phyloP scores from a whole-genome alignment of 2,113 vertebrate species.

The Eolophus roseicapilla region DNA sequence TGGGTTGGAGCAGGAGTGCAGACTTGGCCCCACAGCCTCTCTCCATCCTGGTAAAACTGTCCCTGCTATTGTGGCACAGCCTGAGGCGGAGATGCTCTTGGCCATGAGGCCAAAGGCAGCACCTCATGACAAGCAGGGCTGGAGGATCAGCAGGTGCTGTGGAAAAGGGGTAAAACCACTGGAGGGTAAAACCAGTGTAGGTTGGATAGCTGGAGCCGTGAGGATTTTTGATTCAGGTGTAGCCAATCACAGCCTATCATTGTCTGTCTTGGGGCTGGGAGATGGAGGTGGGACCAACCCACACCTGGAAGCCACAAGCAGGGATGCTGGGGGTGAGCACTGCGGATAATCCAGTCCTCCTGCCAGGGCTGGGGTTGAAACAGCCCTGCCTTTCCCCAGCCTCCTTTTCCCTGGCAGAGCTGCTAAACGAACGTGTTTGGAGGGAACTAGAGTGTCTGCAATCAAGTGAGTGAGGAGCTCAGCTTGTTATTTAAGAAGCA shows the following conservation, averaged over 20 bases:
- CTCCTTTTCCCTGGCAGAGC: background rate
- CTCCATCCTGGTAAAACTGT: background rate
- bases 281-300: background rate
- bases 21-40: background rate
- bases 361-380: background rate
- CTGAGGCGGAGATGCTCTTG: rapidly evolving
- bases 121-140: background rate
- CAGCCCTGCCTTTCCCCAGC: background rate
- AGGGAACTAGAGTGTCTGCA: background rate
- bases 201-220: background rate
- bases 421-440: background rate
- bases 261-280: background rate
- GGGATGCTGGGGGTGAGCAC: background rate
- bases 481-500: background rate
- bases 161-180: background rate
- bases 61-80: background rate
- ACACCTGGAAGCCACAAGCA: rapidly evolving
- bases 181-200: background rate
- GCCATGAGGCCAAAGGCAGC: background rate
- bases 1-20: background rate
- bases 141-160: background rate
- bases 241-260: background rate
- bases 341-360: background rate
- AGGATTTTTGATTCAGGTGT: background rate
- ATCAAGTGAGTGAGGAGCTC: background rate